phyloP scores from a whole-genome alignment of 2,113 vertebrate genomes.

The Aegotheles bennettii region DNA sequence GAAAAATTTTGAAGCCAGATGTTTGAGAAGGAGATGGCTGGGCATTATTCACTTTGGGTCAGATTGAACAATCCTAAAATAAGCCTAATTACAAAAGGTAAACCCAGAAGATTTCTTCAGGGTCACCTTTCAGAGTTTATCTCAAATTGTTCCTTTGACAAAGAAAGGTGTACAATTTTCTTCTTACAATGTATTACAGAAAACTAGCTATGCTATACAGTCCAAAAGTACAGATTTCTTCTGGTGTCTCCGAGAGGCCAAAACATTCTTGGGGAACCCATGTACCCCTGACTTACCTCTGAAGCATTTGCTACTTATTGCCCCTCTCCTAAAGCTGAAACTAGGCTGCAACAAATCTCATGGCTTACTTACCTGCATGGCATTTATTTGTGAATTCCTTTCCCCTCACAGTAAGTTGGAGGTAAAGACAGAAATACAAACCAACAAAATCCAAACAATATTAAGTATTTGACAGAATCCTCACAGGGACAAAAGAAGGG shows the following conservation, averaged over 20 bases:
- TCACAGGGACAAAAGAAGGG: background rate
- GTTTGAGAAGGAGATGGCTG: accelerated
- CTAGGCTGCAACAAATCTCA: background rate
- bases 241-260: background rate
- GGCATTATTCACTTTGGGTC: background rate
- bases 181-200: background rate
- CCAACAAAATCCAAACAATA: background rate
- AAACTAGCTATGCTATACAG: background rate
- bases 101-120: background rate
- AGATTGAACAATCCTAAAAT: background rate
- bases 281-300: background rate
- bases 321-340: background rate
- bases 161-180: background rate
- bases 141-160: background rate
- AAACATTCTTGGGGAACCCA: background rate
- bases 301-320: background rate
- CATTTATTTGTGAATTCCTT: background rate
- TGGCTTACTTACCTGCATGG: background rate
- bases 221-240: background rate
- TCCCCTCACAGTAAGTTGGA: background rate
- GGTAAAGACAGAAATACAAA: background rate
- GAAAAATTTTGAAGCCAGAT: background rate
- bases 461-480: background rate
- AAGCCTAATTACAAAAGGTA: background rate
- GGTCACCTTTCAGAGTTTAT: background rate